A percentile compares a stretch with the other conserved stretches of the same genome.
Evolutionary conservation across 2,113 vertebrate species (phyloP).

Genomic region (Candoia aspera): DNA sequence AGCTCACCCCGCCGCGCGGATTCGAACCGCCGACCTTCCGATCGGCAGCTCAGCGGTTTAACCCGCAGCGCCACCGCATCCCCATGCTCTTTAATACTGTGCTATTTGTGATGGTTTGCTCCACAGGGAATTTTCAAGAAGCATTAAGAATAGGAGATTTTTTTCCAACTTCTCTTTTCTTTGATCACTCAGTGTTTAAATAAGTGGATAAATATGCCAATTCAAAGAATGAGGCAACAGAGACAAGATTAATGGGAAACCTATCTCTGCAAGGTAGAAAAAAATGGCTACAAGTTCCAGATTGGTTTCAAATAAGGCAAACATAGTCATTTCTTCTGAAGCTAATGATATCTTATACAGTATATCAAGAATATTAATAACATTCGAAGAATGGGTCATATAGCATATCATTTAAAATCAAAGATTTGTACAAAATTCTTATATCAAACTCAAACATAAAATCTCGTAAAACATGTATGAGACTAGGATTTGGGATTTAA

Average conservation of each 20-base stretch:
- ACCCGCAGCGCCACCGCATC: too few relatives aligned
- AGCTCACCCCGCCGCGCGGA: too few relatives aligned
- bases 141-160: not conserved
- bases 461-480: too few relatives aligned
- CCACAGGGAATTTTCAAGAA: not conserved
- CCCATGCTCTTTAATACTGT: not conserved
- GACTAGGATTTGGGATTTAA: too few relatives aligned
- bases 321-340: not conserved
- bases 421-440: too few relatives aligned
- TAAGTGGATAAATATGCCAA: not conserved
- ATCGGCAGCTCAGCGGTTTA: too few relatives aligned
- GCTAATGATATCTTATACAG: not conserved
- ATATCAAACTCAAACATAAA: too few relatives aligned
- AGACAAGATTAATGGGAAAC: not conserved
- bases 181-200: not conserved
- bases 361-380: too few relatives aligned
- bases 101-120: not conserved
- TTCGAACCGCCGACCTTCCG: too few relatives aligned
- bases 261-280: not conserved
- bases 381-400: too few relatives aligned
- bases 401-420: too few relatives aligned
- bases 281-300: not conserved
- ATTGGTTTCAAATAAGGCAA: not conserved
- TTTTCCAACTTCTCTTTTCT: not conserved
- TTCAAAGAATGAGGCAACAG: not conserved